phyloP scores from a whole-genome alignment of 1,140 invertebrate genomes.

The Thaumatotibia leucotreta region DNA sequence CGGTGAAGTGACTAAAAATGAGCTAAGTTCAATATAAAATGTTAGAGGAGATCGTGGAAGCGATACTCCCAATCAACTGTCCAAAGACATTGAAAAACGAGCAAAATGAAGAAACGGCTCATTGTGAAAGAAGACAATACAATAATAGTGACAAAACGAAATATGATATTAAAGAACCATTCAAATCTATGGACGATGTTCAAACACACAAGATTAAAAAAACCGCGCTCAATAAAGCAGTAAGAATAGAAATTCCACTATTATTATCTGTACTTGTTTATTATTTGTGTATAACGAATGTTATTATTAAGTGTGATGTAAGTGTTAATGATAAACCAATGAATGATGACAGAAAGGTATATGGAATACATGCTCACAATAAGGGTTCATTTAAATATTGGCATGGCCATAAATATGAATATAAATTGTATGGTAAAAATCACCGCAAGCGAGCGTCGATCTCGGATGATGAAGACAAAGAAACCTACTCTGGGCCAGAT shows the following conservation, averaged over 20 bases:
- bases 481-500: slow-evolving; percentile 39
- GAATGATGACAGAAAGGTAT: slow-evolving; percentile 32
- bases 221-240: slow-evolving; percentile 10
- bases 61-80: slow-evolving; percentile 51
- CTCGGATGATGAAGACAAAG: slow-evolving; percentile 38
- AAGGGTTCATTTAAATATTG: slow-evolving; percentile 15
- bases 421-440: slow-evolving; percentile 26
- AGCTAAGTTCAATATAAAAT: slow-evolving; percentile 56
- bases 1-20: slow-evolving; percentile 44
- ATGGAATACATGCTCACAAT: background rate
- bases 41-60: slow-evolving; percentile 60
- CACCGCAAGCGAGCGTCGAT: slow-evolving; percentile 31
- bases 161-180: slow-evolving; percentile 29
- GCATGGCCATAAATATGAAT: slow-evolving; percentile 24
- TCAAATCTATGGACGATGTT: slow-evolving; percentile 57
- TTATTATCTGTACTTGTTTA: slow-evolving; percentile 48
- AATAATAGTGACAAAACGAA: slow-evolving; percentile 18
- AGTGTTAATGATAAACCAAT: slow-evolving; percentile 58
- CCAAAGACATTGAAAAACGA: slow-evolving; percentile 33
- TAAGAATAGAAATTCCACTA: slow-evolving; percentile 26
- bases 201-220: slow-evolving; percentile 65
- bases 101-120: slow-evolving; percentile 40
- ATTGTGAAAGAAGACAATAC: slow-evolving; percentile 41
- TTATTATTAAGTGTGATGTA: slow-evolving; percentile 70
- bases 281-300: slow-evolving; percentile 61